phyloP scores from a whole-genome alignment of 2,888 invertebrate genomes.

The Meiosimyza decipiens region DNA sequence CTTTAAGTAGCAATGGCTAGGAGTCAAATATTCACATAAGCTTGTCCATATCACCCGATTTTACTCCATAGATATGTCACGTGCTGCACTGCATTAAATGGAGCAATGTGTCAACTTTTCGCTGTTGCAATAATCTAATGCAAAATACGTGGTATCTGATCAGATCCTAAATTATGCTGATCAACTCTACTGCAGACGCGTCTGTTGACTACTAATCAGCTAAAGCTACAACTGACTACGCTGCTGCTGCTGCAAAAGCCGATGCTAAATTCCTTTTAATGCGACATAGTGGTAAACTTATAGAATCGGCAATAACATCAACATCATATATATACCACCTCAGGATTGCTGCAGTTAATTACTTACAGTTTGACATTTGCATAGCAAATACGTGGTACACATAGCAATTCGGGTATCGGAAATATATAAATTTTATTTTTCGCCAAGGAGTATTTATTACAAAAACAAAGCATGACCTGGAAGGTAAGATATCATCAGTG shows the following conservation, averaged over 20 bases:
- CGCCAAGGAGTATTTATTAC: not conserved
- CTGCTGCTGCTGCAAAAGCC: not conserved
- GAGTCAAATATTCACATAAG: too few relatives aligned
- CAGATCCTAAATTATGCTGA: too few relatives aligned
- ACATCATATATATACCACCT: slow-evolving; percentile 30
- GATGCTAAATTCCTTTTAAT: not conserved
- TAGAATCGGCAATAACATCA: not conserved
- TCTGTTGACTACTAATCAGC: too few relatives aligned
- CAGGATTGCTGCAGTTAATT: slow-evolving; percentile 27
- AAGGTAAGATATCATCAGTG: slow-evolving; percentile 13
- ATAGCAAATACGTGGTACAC: slow-evolving; percentile 6
- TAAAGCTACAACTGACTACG: too few relatives aligned
- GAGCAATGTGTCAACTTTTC: too few relatives aligned
- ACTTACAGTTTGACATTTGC: slow-evolving; percentile 12
- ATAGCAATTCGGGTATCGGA: not conserved
- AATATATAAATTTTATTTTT: not conserved
- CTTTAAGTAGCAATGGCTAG: too few relatives aligned
- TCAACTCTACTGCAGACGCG: too few relatives aligned
- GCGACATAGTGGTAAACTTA: not conserved
- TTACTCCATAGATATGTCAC: too few relatives aligned
- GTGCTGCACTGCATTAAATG: too few relatives aligned
- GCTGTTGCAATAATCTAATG: too few relatives aligned
- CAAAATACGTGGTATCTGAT: too few relatives aligned
- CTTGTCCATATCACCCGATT: too few relatives aligned
- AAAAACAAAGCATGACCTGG: slow-evolving; percentile 20